Evolutionary conservation across 2,113 vertebrate genomes (phyloP).

Genomic region (Sigmodon hispidus): DNA sequence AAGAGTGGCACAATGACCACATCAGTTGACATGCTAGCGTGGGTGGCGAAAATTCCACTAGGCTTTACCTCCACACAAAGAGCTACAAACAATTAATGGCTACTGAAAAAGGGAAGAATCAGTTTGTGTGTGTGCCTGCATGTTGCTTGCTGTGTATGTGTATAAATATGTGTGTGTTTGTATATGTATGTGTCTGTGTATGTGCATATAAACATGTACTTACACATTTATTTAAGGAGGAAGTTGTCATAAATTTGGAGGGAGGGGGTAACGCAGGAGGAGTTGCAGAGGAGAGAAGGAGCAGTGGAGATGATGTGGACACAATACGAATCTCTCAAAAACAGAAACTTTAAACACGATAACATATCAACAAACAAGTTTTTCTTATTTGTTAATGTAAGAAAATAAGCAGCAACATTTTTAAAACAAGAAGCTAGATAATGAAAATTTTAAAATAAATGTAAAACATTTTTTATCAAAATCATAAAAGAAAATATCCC

Average conservation of each 20-base stretch:
- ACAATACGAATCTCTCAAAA: neutral
- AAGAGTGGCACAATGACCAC: neutral
- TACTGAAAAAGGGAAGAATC: neutral
- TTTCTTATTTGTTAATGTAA: neutral
- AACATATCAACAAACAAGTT: neutral
- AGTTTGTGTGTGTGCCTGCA: neutral
- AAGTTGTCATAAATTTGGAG: neutral
- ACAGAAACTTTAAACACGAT: neutral
- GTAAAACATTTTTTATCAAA: neutral
- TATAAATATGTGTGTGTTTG: neutral
- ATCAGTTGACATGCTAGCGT: neutral
- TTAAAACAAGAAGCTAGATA: neutral
- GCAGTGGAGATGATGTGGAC: neutral
- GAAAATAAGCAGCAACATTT: neutral
- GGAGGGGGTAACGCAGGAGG: neutral
- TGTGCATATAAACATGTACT: neutral
- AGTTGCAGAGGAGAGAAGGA: neutral
- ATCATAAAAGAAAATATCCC: neutral
- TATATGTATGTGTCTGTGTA: neutral
- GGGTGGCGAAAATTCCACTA: too few relatives aligned
- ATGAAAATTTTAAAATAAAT: neutral
- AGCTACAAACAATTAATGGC: neutral
- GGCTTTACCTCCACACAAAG: neutral
- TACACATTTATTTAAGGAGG: neutral
- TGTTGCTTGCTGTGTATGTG: neutral